These are phyloP conservation scores for Lordiphosa andalusiaca DNA, from an alignment of 2,888 invertebrate species.

Conservation along the genomic window DNA sequence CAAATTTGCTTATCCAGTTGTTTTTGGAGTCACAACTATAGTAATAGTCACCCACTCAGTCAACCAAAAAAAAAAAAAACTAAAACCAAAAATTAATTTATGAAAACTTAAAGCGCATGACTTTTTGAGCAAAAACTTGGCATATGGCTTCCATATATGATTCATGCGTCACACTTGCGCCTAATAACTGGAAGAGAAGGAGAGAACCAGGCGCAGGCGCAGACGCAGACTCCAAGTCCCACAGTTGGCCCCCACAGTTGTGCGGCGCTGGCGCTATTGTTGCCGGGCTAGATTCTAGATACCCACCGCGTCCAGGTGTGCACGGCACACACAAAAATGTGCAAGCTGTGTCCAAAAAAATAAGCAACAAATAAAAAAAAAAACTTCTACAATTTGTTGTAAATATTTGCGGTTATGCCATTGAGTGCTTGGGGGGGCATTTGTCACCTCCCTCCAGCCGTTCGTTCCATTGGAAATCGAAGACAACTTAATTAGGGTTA, in stretches of 20 bases:
- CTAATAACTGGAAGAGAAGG: slow-evolving; percentile 46
- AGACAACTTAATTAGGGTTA: slow-evolving; percentile 63
- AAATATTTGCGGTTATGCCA: slow-evolving; percentile 3
- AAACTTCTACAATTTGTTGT: slow-evolving; percentile 1
- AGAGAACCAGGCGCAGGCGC: slow-evolving; percentile 21
- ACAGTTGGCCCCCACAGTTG: neutral
- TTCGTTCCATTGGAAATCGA: slow-evolving; percentile 26
- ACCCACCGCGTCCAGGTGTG: slow-evolving; percentile 61
- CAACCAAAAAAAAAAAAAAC: slow-evolving; percentile 37
- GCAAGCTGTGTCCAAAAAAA: slow-evolving; percentile 54
- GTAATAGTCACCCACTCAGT: slow-evolving; percentile 45
- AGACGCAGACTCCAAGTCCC: slow-evolving; percentile 10
- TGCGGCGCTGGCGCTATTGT: slow-evolving; percentile 15
- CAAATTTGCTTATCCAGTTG: too few species aligned
- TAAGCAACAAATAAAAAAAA: slow-evolving; percentile 2
- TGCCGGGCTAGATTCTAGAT: slow-evolving; percentile 51
- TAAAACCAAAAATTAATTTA: slow-evolving; percentile 52
- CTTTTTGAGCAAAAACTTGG: slow-evolving; percentile 52
- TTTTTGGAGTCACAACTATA: neutral
- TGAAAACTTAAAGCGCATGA: slow-evolving; percentile 69
- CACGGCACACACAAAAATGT: slow-evolving; percentile 48
- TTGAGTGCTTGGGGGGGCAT: slow-evolving; percentile 10
- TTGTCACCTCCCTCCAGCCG: slow-evolving; percentile 22
- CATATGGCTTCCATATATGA: slow-evolving; percentile 41
- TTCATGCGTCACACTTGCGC: slow-evolving; percentile 69